phyloP scores from a whole-genome alignment of 2,113 vertebrate species.

The Corythornis cristatus region DNA sequence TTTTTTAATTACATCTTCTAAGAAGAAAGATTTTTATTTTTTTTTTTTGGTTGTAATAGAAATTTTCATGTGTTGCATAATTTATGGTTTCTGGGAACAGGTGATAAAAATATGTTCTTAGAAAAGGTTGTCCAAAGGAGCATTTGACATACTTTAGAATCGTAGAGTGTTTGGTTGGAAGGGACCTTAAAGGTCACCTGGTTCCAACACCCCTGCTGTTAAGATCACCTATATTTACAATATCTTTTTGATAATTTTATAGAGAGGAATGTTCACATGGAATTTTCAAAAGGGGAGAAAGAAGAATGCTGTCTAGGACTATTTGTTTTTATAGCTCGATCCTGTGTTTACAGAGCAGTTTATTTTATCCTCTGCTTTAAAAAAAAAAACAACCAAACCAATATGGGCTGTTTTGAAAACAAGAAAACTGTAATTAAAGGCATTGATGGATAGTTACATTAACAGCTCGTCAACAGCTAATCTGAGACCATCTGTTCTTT shows the following conservation, averaged over 20 bases:
- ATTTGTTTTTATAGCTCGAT: background rate
- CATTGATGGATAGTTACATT: conserved; percentile 36
- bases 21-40: background rate
- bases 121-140: background rate
- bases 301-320: background rate
- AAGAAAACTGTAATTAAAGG: conserved; percentile 21
- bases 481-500: conserved; percentile 30
- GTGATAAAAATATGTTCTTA: background rate
- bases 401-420: conserved; percentile 12
- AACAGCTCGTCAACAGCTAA: conserved; percentile 25
- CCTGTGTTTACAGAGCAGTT: background rate
- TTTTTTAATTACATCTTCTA: conserved; percentile 40
- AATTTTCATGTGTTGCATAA: background rate
- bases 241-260: background rate
- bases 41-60: background rate
- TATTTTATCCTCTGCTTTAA: background rate
- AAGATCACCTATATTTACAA: background rate
- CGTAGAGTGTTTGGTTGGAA: too few species aligned
- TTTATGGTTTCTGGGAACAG: conserved; percentile 1
- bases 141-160: background rate
- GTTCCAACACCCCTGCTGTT: too few species aligned
- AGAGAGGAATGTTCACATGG: background rate
- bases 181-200: too few species aligned
- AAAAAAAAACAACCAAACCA: background rate
- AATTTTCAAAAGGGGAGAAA: background rate